These are phyloP conservation scores for Cryptoprocta ferox DNA, from an alignment of 2,797 vertebrate genomes.

Conservation along the genomic window DNA sequence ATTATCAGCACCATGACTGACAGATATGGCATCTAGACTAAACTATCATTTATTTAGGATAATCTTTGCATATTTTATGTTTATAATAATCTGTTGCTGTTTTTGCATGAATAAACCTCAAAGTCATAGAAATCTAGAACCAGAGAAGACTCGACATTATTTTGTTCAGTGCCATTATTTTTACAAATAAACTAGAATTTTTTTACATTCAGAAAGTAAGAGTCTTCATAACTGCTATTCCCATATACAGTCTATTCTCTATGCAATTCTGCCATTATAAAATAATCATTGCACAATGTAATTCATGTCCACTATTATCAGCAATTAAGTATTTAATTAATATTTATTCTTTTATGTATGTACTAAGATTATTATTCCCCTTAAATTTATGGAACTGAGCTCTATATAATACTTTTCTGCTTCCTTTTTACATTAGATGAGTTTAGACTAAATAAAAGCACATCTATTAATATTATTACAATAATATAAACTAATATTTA, in stretches of 20 bases:
- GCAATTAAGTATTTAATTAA: background rate
- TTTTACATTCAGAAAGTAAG: background rate
- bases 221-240: background rate
- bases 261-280: background rate
- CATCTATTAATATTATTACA: background rate
- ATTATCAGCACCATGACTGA: constrained; percentile 5
- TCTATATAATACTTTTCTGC: background rate
- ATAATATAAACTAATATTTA: background rate
- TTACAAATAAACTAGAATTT: background rate
- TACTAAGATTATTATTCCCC: background rate
- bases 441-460: background rate
- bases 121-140: background rate
- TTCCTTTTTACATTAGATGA: background rate
- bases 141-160: background rate
- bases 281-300: background rate
- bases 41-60: background rate
- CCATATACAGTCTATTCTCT: background rate
- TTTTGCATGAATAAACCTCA: background rate
- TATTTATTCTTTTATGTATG: background rate
- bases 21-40: background rate
- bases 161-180: background rate
- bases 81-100: background rate
- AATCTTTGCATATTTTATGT: background rate
- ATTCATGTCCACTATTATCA: background rate
- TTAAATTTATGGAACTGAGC: background rate